Conservation (phyloP, 92 coral and sea anemone species). For the Epizoanthus fatuus region DNA sequence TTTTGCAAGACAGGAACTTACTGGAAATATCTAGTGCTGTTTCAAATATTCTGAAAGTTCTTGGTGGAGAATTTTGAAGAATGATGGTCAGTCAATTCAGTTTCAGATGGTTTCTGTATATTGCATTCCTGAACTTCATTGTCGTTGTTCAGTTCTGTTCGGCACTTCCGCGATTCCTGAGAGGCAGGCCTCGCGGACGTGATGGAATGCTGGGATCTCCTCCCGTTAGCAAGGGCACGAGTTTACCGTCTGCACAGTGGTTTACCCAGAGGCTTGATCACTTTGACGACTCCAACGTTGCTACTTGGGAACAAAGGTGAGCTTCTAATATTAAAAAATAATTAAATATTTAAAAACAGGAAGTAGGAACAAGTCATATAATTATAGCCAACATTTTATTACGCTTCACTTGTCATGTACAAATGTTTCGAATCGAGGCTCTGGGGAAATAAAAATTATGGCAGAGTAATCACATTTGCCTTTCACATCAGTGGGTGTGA, state of each 20-base stretch:
- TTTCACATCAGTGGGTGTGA: no score
- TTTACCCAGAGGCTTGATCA: conserved; percentile 93
- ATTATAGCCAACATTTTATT: no score
- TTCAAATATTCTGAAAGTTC: background rate
- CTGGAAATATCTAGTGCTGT: background rate
- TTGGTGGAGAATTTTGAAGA: background rate
- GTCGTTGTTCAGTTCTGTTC: conserved; percentile 9
- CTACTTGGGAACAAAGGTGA: conserved; percentile 91
- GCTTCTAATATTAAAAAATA: background rate
- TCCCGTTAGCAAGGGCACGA: conserved; percentile 47
- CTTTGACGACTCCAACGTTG: conserved; percentile 91
- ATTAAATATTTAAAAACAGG: no score
- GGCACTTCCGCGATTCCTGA: conserved; percentile 73
- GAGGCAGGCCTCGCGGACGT: conserved; percentile 91
- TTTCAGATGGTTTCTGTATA: background rate
- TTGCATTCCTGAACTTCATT: conserved; percentile 25
- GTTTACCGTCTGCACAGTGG: conserved; percentile 88
- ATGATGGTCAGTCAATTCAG: conserved; percentile 3
- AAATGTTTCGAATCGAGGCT: no score
- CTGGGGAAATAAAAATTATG: no score
- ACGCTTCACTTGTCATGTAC: no score
- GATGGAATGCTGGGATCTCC: conserved; percentile 89
- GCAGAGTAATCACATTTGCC: no score
- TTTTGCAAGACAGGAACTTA: background rate
- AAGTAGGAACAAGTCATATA: no score